Base-by-base conservation (phyloP, 1,140 invertebrate genomes). In the Plectus sambesii region DNA sequence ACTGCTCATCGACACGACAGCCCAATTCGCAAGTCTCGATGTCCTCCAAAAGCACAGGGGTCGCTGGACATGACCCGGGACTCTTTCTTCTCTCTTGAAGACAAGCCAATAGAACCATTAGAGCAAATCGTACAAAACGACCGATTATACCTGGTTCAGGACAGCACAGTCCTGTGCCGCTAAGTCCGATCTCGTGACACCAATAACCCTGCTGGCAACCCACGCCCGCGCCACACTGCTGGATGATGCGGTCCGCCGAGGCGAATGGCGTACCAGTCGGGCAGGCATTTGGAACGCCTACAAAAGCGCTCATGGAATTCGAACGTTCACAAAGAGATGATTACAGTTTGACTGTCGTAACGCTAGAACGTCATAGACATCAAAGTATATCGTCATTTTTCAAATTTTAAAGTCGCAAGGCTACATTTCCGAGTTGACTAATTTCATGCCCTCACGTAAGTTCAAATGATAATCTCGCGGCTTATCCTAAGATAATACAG, bases 241-340 rank as follows among this genome's bases (percentile, higher is more conserved):
- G 47, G 9, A 58, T 36, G 12, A 61, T 29, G 1, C 50, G 24
- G 15, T 50, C 27, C 15, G 23, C 22, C 19, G 9, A 23, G 17
- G 41, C 46, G 20, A 38, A 49, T 9, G 45, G 58, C 19, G 37
- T 30, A 19, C 47, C 26, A 33, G n/a, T n/a, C n/a, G 55, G 47
- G 39, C 61, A 62, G 12, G 62, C 41, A 36, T 62, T 62, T 26
- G 47, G 35, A 17, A 62, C 38, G 47, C 58, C 60, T 59, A 30
- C 8, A 55, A n/a, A n/a, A n/a, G n/a, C n/a, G n/a, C n/a, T n/a
- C n/a, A n/a, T n/a, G n/a, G n/a, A n/a, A n/a, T n/a, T n/a, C n/a
- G n/a, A n/a, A n/a, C n/a, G n/a, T n/a, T n/a, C n/a, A n/a, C n/a
- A n/a, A n/a, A n/a, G n/a, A n/a, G n/a, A n/a, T n/a, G n/a, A n/a